Percentiles rank a stretch among this genome's conserved stretches.
Conservation (phyloP, 1,140 invertebrate species). For the Drosophila miranda region DNA sequence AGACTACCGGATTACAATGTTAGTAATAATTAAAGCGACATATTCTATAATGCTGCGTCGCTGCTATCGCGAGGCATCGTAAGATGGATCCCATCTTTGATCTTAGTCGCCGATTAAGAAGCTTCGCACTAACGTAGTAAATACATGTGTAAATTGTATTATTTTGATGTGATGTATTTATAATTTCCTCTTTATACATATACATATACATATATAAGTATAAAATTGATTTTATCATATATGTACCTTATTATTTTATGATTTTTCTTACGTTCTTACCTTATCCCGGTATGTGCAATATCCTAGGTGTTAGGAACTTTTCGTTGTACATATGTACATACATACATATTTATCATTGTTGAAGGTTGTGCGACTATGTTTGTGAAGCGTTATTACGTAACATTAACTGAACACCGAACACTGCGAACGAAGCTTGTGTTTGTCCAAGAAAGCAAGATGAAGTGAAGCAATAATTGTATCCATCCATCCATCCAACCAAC, state of each 20-base stretch:
- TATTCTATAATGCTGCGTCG: conserved; percentile 56
- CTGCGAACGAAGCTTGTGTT: conserved; percentile 38
- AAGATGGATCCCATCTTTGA: conserved; percentile 26
- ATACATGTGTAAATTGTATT: conserved; percentile 75
- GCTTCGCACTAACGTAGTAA: conserved; percentile 33
- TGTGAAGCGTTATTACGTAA: conserved; percentile 62
- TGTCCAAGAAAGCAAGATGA: conserved; percentile 54
- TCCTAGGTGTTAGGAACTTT: conserved; percentile 35
- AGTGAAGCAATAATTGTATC: conserved; percentile 76
- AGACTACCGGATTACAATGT: conserved; percentile 51
- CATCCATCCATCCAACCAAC: conserved; percentile 71
- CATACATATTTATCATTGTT: conserved; percentile 61
- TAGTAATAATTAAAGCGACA: conserved; percentile 59
- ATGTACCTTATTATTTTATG: conserved; percentile 24
- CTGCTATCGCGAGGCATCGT: conserved; percentile 4
- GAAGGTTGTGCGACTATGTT: conserved; percentile 74
- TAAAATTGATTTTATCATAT: conserved; percentile 68
- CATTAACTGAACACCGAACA: conserved; percentile 51
- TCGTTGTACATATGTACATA: conserved; percentile 22
- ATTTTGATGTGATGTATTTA: conserved; percentile 80
- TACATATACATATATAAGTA: conserved; percentile 54
- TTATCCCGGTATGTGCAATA: conserved; percentile 56
- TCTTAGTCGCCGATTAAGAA: conserved; percentile 38
- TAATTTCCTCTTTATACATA: conserved; percentile 61
- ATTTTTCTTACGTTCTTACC: conserved; percentile 14